Conservation (phyloP, 2,888 invertebrate genomes). For the Drosophila colorata region DNA sequence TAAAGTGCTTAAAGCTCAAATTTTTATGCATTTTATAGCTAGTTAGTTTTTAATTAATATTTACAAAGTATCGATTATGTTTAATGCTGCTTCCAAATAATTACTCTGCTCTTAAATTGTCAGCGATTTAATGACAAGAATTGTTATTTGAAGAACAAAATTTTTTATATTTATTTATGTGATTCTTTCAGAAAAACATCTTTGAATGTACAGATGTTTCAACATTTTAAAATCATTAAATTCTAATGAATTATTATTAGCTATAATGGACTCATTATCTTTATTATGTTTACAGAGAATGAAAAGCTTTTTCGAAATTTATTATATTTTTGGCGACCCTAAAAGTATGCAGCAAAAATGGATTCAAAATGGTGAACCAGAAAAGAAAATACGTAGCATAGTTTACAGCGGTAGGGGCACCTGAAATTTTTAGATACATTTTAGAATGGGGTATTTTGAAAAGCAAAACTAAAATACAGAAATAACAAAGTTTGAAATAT, state of each 20-base stretch:
- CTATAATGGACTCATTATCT: background rate
- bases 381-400: slow-evolving; percentile 6
- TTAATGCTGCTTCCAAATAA: slow-evolving; percentile 74
- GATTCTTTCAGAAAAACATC: slow-evolving; percentile 31
- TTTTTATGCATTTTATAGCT: slow-evolving; percentile 45
- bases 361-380: accelerated
- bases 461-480: background rate
- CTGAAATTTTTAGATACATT: background rate
- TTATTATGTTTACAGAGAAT: background rate
- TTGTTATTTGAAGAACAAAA: slow-evolving; percentile 25
- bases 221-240: slow-evolving; percentile 58
- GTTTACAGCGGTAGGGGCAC: slow-evolving; percentile 1
- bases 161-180: slow-evolving; percentile 72
- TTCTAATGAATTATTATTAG: slow-evolving; percentile 9
- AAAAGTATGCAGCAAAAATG: slow-evolving; percentile 23
- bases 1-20: slow-evolving; percentile 43
- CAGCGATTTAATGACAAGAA: slow-evolving; percentile 31
- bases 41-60: slow-evolving; percentile 66
- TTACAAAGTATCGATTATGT: slow-evolving; percentile 47
- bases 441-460: background rate
- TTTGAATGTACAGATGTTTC: slow-evolving; percentile 19
- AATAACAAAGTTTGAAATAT: background rate
- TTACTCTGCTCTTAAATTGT: slow-evolving; percentile 37
- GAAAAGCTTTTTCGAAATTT: slow-evolving; percentile 2
- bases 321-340: background rate